A percentile compares a stretch with the other conserved stretches of the same genome.
These are phyloP conservation scores for Drosophila mulleri DNA, from an alignment of 2,888 invertebrate species.

Conservation along the genomic window DNA sequence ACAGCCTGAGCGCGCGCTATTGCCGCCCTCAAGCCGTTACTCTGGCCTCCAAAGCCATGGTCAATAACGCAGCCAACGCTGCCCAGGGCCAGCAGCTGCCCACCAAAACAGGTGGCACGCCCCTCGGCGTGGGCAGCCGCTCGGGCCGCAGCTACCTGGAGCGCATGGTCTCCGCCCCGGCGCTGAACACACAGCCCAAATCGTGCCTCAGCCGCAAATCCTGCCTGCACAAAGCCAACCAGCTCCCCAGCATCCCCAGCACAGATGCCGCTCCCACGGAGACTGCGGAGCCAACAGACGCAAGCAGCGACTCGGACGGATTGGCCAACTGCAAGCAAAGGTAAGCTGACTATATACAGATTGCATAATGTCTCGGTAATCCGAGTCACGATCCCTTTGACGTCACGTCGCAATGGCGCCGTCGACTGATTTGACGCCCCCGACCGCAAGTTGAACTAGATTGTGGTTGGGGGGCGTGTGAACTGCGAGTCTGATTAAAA, in stretches of 20 bases:
- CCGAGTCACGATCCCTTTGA: conserved; percentile 53
- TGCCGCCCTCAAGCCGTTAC: conserved; percentile 84
- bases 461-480: conserved; percentile 32
- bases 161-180: conserved; percentile 80
- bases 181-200: conserved; percentile 85
- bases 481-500: conserved; percentile 31
- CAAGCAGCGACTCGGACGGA: conserved; percentile 28
- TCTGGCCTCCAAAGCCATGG: conserved; percentile 83
- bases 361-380: conserved; percentile 54
- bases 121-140: conserved; percentile 74
- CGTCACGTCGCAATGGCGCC: conserved; percentile 52
- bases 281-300: conserved; percentile 33
- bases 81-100: conserved; percentile 62
- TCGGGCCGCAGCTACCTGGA: conserved; percentile 75
- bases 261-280: conserved; percentile 34
- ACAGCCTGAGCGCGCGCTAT: conserved; percentile 77
- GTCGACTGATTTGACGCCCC: conserved; percentile 18
- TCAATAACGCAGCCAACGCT: conserved; percentile 79
- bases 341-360: conserved; percentile 50
- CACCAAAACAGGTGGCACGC: conserved; percentile 60
- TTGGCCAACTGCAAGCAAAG: conserved; percentile 56
- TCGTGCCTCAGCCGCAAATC: conserved; percentile 86
- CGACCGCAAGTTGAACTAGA: conserved; percentile 71
- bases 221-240: conserved; percentile 73
- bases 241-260: conserved; percentile 20